phyloP scores from a whole-genome alignment of 2,797 vertebrate genomes.

The Lepus oiostolus region DNA sequence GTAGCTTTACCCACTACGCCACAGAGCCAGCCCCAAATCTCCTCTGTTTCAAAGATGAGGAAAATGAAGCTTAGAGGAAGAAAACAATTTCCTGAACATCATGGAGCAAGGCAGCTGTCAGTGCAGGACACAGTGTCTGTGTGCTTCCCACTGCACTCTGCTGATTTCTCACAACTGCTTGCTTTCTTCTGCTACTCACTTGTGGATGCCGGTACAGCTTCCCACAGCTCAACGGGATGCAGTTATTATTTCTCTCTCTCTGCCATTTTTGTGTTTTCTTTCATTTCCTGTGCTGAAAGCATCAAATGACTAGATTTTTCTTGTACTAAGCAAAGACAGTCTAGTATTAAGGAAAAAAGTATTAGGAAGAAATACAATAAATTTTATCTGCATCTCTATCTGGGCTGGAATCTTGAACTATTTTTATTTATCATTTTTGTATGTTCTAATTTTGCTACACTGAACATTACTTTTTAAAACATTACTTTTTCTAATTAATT shows the following conservation, averaged over 20 bases:
- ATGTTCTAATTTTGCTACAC: constrained; percentile 12
- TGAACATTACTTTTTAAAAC: background rate
- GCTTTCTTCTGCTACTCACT: constrained; percentile 61
- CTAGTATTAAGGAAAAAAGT: constrained; percentile 79
- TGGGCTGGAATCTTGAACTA: background rate
- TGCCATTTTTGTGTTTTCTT: constrained; percentile 77
- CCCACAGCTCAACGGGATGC: constrained; percentile 68
- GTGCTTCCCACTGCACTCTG: background rate
- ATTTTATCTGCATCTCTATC: constrained; percentile 12
- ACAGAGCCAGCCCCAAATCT: no score
- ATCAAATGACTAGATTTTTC: constrained; percentile 71
- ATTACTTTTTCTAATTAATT: constrained; percentile 36
- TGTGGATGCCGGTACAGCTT: constrained; percentile 79
- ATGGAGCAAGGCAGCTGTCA: background rate
- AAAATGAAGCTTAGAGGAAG: constrained; percentile 53
- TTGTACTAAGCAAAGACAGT: constrained; percentile 79
- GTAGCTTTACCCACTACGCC: no score
- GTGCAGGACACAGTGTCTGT: background rate
- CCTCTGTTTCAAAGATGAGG: constrained; percentile 26
- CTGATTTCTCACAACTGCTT: constrained; percentile 62
- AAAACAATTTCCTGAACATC: constrained; percentile 21
- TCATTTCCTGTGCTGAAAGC: constrained; percentile 66
- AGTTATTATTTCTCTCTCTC: constrained; percentile 61
- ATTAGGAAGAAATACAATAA: constrained; percentile 71
- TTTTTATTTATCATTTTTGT: constrained; percentile 29